phyloP scores from a whole-genome alignment of 2,888 invertebrate species.

The Heliothis peltigera region DNA sequence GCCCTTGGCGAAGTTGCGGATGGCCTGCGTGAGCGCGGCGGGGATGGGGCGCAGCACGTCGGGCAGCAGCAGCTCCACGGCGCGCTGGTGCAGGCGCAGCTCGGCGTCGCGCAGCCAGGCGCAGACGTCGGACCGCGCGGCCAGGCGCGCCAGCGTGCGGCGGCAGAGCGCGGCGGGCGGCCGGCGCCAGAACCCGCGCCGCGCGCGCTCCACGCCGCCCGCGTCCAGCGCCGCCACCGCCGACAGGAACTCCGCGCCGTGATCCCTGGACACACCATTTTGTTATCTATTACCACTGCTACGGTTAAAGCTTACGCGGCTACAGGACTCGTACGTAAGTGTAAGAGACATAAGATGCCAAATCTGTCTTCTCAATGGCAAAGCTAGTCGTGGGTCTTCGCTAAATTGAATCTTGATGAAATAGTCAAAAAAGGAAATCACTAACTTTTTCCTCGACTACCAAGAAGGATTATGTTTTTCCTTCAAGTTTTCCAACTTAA shows the following conservation, averaged over 20 bases:
- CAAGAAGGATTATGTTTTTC: too few relatives aligned
- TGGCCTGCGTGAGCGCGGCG: constrained; percentile 92
- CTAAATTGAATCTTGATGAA: too few relatives aligned
- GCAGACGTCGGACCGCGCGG: constrained; percentile 91
- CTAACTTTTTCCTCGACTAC: too few relatives aligned
- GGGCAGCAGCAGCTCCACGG: constrained; percentile 98
- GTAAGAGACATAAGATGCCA: too few relatives aligned
- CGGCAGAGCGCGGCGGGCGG: constrained; percentile 96
- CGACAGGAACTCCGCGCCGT: constrained; percentile 97
- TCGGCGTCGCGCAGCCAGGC: constrained; percentile 95
- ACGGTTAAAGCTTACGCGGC: not conserved
- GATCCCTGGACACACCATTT: constrained; percentile 91
- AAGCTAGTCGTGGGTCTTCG: too few relatives aligned
- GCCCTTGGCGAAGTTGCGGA: constrained; percentile 86
- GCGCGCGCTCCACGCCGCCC: constrained; percentile 96
- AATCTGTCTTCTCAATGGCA: too few relatives aligned
- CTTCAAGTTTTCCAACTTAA: too few relatives aligned
- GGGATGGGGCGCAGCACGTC: constrained; percentile 98
- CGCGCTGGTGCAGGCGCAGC: constrained; percentile 97
- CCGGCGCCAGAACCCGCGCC: constrained; percentile 97
- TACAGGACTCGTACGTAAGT: not conserved
- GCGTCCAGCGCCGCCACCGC: constrained; percentile 97
- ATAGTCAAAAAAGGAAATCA: too few relatives aligned
- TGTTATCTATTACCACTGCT: not conserved
- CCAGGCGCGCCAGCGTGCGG: constrained; percentile 95